These are phyloP conservation scores for Rhogogaster chlorosoma DNA, from an alignment of 2,888 invertebrate species.

Conservation along the genomic window DNA sequence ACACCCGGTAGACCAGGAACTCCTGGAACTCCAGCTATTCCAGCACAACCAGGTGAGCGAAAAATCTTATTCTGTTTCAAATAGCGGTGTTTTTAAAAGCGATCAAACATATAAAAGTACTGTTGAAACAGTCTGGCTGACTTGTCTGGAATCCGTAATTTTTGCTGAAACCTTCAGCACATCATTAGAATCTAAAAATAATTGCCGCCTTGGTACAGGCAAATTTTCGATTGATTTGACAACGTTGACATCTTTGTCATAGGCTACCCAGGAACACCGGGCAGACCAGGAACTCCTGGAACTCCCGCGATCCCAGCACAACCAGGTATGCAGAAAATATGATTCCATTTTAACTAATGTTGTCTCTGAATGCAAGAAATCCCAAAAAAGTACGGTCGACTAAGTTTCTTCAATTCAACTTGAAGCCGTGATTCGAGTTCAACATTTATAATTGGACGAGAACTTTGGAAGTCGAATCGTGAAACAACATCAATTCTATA, in stretches of 20 bases:
- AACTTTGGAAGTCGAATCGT: background rate
- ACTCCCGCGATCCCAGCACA: slow-evolving; percentile 60
- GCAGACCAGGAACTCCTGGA: slow-evolving; percentile 67
- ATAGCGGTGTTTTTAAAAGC: background rate
- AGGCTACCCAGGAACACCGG: slow-evolving; percentile 67
- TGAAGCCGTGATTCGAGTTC: background rate
- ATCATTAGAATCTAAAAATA: background rate
- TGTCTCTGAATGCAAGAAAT: background rate
- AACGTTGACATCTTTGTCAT: slow-evolving; percentile 64
- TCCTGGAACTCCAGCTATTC: slow-evolving; percentile 65
- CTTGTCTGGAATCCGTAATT: no score
- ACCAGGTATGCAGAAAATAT: slow-evolving; percentile 30
- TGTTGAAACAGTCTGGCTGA: background rate
- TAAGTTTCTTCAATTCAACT: background rate
- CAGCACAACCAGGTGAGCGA: slow-evolving; percentile 56
- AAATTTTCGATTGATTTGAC: background rate
- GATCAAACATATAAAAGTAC: background rate
- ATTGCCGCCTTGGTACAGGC: background rate
- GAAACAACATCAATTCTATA: background rate
- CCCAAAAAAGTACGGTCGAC: background rate
- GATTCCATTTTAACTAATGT: background rate
- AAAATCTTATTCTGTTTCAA: background rate
- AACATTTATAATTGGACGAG: background rate
- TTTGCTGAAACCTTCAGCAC: background rate
- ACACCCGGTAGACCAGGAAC: slow-evolving; percentile 64